Evolutionary conservation across 1,140 invertebrate genomes (phyloP), one percentile per base, ranked within the genome.

Genomic region (Epicauta chinensis): DNA sequence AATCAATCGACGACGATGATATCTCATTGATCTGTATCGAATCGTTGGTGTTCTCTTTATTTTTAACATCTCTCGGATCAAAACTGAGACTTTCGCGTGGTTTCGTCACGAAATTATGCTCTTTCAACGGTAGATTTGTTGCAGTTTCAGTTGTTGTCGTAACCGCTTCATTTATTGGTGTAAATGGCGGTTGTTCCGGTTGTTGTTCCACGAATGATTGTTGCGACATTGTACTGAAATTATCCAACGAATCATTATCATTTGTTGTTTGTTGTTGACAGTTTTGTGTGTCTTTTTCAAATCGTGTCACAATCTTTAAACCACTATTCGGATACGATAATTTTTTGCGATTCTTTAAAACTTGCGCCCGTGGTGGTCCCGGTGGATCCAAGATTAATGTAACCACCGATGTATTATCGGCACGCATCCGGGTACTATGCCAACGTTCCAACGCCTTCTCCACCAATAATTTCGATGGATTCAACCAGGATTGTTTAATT

Each of bases 361-460:
- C 81, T 61, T 84, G 78, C 7, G 76, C 77, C 46, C 80, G 73
- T 12, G 87, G 84, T n/a, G 87, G 84, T 3, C 89, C 90, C 4
- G 91, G 88, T 49, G 91, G 91, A 72, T 97, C 92, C 41, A 97
- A 75, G 80, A 96, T 88, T 14, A 97, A 75, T 30, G 93, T 95
- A 4, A 97, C 87, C 36, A 93, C 93, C 45, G 89, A 94, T 2
- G 92, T 96, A 70, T 98, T 98, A 72, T 98, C 94, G 7, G 94
- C 93, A 29, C 91, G 78, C 76, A 96, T 82, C 64, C 87, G 81
- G 5, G 84, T 87, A 29, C 74, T 77, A 11, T 79, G 81, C 81
- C 91, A 90, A 51, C 75, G 78, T 54, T 87, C 83, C 3, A 97
- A 72, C 15, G 93, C 92, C 56, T 81, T 77, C 64, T 95, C 89